These are phyloP conservation scores for Sminthurides aquaticus DNA, from an alignment of 2,888 invertebrate genomes.

Conservation along the genomic window DNA sequence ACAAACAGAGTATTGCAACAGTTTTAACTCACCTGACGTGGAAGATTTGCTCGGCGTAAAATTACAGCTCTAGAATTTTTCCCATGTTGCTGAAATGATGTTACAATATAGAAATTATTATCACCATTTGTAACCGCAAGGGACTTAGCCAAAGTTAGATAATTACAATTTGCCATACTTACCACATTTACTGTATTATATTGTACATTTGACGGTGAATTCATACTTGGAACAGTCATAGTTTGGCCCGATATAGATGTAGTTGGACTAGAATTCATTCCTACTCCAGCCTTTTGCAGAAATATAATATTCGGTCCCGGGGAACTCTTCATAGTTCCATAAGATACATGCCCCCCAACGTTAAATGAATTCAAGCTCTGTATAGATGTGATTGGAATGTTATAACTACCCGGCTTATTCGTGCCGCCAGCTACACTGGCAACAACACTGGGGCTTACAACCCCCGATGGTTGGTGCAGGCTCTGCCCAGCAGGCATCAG, in stretches of 20 bases:
- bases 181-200: background rate
- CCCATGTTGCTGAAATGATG: constrained; percentile 23
- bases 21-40: constrained; percentile 29
- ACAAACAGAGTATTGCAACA: too few relatives aligned
- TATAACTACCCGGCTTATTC: constrained; percentile 10
- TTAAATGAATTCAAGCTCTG: constrained; percentile 27
- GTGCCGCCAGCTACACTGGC: background rate
- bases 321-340: constrained; percentile 25
- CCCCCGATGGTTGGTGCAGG: background rate
- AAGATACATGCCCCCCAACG: constrained; percentile 1
- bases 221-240: background rate
- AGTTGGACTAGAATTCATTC: background rate
- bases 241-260: background rate
- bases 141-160: too few relatives aligned
- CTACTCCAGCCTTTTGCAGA: constrained; percentile 33
- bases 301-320: constrained; percentile 36
- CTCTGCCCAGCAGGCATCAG: background rate
- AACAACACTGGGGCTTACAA: background rate
- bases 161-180: too few relatives aligned
- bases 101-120: too few relatives aligned
- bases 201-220: background rate
- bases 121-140: too few relatives aligned
- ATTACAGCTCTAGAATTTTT: constrained; percentile 38
- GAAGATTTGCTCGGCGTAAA: constrained; percentile 34
- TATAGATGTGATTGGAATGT: constrained; percentile 21